Evolutionary conservation across 2,113 vertebrate genomes (phyloP).

Genomic region (Ammodytes dubius): DNA sequence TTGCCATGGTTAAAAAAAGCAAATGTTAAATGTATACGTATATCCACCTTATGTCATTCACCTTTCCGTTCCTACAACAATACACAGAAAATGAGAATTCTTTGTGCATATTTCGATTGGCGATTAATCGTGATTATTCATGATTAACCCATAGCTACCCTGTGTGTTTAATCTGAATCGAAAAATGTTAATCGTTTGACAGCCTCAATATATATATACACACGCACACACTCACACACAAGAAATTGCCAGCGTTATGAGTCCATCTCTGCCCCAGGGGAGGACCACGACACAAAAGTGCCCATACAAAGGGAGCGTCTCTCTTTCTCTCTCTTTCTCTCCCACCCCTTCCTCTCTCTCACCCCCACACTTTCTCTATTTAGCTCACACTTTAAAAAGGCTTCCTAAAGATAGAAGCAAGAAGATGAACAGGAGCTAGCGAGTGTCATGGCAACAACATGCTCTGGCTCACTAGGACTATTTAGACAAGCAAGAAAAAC

Average conservation of each 20-base stretch:
- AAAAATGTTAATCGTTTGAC: too few relatives aligned
- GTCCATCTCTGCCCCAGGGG: slow-evolving; percentile 66
- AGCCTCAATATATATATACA: too few relatives aligned
- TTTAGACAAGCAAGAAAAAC: slow-evolving; percentile 63
- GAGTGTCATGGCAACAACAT: slow-evolving; percentile 82
- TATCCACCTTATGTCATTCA: too few relatives aligned
- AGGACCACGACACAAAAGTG: slow-evolving; percentile 62
- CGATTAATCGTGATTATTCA: too few relatives aligned
- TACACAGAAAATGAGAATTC: too few relatives aligned
- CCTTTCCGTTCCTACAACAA: too few relatives aligned
- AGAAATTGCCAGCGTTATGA: slow-evolving; percentile 32
- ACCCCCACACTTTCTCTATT: slow-evolving; percentile 82
- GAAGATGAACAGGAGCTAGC: slow-evolving; percentile 80
- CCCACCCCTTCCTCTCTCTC: slow-evolving; percentile 74
- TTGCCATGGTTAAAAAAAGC: too few relatives aligned
- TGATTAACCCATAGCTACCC: too few relatives aligned
- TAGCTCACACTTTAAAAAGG: slow-evolving; percentile 82
- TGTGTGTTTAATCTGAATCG: too few relatives aligned
- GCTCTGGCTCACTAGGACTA: slow-evolving; percentile 75
- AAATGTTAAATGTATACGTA: too few relatives aligned
- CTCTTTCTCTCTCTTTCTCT: slow-evolving; percentile 61
- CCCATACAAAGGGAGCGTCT: slow-evolving; percentile 74
- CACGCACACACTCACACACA: too few relatives aligned
- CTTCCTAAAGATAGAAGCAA: slow-evolving; percentile 84
- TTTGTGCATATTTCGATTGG: too few relatives aligned